Percentiles rank a stretch among this genome's conserved stretches.
These are phyloP conservation scores for Drosophila neocordata DNA, from an alignment of 1,140 invertebrate genomes.

Conservation along the genomic window DNA sequence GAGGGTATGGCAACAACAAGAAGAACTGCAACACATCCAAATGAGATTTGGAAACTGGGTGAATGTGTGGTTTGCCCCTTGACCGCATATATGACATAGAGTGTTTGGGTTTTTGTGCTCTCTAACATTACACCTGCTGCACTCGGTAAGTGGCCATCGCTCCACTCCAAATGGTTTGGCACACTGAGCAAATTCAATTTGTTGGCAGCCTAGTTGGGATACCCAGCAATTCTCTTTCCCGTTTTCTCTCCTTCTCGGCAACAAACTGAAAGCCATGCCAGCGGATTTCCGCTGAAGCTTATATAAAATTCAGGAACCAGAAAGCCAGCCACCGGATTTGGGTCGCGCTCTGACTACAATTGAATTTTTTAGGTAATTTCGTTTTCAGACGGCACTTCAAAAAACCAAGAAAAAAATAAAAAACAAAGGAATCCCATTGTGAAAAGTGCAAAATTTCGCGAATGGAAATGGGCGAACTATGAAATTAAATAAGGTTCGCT, in stretches of 20 bases:
- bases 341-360: conserved; percentile 47
- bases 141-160: conserved; percentile 34
- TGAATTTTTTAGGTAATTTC: conserved; percentile 50
- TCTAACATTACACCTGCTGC: conserved; percentile 42
- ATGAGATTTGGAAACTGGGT: conserved; percentile 37
- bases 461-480: conserved; percentile 34
- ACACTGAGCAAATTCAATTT: conserved; percentile 62
- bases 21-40: not conserved
- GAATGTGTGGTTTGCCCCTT: conserved; percentile 31
- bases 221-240: not conserved
- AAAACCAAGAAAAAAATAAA: conserved; percentile 11
- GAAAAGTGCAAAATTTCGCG: conserved; percentile 37
- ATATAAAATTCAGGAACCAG: conserved; percentile 61
- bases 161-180: conserved; percentile 12
- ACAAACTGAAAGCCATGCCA: conserved; percentile 12
- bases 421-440: not conserved
- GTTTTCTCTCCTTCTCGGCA: not conserved
- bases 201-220: conserved; percentile 25
- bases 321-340: conserved; percentile 42
- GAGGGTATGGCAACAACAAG: not conserved
- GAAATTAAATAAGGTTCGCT: conserved; percentile 53
- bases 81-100: conserved; percentile 37
- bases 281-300: conserved; percentile 63
- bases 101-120: conserved; percentile 9
- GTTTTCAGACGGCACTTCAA: conserved; percentile 20